Percentiles rank a stretch among this genome's conserved stretches.
phyloP scores from a whole-genome alignment of 2,797 vertebrate genomes.

The Poeciliopsis paucimaculata region DNA sequence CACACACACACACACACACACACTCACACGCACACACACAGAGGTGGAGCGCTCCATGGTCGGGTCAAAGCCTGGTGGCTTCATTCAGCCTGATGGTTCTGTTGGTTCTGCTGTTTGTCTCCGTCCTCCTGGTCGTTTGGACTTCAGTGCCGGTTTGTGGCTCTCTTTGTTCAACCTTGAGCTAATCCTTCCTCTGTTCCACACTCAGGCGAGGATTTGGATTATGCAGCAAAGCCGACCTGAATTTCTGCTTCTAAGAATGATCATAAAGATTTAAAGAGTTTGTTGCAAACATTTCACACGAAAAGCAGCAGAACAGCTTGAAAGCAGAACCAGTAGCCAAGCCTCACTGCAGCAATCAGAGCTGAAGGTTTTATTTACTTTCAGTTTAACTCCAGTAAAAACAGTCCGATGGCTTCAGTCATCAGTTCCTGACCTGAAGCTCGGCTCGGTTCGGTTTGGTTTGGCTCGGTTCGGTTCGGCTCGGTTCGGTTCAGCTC shows the following conservation, averaged over 20 bases:
- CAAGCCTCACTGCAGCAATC: neutral
- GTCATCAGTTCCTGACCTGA: too few relatives aligned
- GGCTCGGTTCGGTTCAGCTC: too few relatives aligned
- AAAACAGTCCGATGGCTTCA: too few relatives aligned
- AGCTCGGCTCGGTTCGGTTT: too few relatives aligned
- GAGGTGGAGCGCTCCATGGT: too few relatives aligned
- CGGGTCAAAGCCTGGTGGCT: too few relatives aligned
- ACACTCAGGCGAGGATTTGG: neutral
- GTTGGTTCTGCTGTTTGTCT: neutral
- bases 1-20: too few relatives aligned
- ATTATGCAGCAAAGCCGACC: neutral
- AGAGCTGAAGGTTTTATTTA: too few relatives aligned
- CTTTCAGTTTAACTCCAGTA: neutral
- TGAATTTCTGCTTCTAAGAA: conserved; percentile 24
- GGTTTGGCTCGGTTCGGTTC: too few relatives aligned
- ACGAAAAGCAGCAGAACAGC: too few relatives aligned
- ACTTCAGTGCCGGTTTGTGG: neutral
- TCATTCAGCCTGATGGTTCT: too few relatives aligned
- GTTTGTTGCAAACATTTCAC: neutral
- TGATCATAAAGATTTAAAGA: conserved; percentile 23
- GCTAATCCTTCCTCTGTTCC: neutral
- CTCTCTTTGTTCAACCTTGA: neutral
- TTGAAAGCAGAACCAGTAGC: neutral
- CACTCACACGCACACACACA: too few relatives aligned
- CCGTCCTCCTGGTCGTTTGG: neutral